Percentiles rank a stretch among this genome's conserved stretches.
These are phyloP conservation scores for Hydrotaea cyrtoneurina DNA, from an alignment of 2,888 invertebrate species.

Conservation along the genomic window DNA sequence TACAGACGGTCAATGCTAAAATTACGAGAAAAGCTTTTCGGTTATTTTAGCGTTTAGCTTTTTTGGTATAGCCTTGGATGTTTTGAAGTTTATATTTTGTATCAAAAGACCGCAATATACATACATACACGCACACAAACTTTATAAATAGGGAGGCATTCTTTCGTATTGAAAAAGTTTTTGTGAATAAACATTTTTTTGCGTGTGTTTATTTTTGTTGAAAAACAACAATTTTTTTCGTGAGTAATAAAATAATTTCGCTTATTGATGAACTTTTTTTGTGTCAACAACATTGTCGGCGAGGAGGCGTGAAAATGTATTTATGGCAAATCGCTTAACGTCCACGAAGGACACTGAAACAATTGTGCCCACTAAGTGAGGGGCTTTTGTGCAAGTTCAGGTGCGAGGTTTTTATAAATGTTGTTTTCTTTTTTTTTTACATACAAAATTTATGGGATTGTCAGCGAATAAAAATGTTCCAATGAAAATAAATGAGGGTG, in stretches of 20 bases:
- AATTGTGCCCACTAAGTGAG: not conserved
- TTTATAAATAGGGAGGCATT: not conserved
- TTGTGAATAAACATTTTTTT: not conserved
- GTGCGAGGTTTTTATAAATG: constrained; percentile 20
- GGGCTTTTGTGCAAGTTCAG: constrained; percentile 12
- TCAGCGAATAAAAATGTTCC: not conserved
- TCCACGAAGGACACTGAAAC: not conserved
- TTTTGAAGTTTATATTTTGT: not conserved
- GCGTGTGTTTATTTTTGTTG: not conserved
- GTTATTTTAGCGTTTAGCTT: not conserved
- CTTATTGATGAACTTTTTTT: not conserved
- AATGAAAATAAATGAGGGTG: not conserved
- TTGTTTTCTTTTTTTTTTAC: not conserved
- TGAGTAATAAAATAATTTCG: not conserved
- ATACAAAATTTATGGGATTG: not conserved
- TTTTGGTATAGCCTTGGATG: constrained; percentile 12
- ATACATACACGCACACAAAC: not conserved
- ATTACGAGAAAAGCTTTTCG: not conserved
- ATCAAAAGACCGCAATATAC: not conserved
- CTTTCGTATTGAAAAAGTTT: too few species aligned
- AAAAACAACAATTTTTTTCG: not conserved
- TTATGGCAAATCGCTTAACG: not conserved
- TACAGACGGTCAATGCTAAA: not conserved
- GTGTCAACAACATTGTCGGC: not conserved
- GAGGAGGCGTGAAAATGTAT: constrained; percentile 3